Evolutionary conservation across 2,797 vertebrate species (phyloP), one percentile per base, ranked within the genome.

Genomic region (Acrossocheilus wenchowensis): DNA sequence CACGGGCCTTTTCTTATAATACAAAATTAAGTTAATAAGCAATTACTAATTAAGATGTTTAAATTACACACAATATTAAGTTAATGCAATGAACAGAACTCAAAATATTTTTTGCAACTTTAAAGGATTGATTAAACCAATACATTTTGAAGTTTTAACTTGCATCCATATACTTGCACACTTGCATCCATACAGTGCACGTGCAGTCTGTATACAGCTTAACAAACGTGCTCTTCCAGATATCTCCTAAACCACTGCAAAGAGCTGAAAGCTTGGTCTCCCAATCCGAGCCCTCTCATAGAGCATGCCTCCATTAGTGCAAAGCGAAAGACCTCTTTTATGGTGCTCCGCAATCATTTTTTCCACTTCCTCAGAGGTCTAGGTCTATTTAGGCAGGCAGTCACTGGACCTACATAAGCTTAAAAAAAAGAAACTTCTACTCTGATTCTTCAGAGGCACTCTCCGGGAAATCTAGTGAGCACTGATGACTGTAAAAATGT

Each of bases 401-500:
- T 26, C 26, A 15, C 66, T 45, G 26, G 52, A 17, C 39, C 75
- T n/a, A 60, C 26, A 48, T 14, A 60, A 15, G 75, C 77, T 71
- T 72, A 15, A 41, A 23, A 57, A 50, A 68, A 84, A 71, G 4
- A 79, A 60, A 68, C 48, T 30, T 79, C 36, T 50, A 7, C 68
- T 72, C 15, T 64, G 54, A 81, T 80, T 72, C 52, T 34, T 73
- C 41, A 72, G 8, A 72, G 52, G 39, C 30, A n/a, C 41, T 81
- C 52, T 64, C 57, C 0, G 5, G 69, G 69, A 81, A 86, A 64
- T 81, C 78, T 39, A 41, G 78, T 48, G 78, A 81, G 54, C 30
- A 75, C 43, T 43, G 71, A 75, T 52, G 71, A 52, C 34, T 66
- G 30, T 52, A 43, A 86, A 83, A 86, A 91, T 85, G 74, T 90